Base-by-base conservation (phyloP, 2,113 vertebrate genomes). In the Accipiter cooperii region DNA sequence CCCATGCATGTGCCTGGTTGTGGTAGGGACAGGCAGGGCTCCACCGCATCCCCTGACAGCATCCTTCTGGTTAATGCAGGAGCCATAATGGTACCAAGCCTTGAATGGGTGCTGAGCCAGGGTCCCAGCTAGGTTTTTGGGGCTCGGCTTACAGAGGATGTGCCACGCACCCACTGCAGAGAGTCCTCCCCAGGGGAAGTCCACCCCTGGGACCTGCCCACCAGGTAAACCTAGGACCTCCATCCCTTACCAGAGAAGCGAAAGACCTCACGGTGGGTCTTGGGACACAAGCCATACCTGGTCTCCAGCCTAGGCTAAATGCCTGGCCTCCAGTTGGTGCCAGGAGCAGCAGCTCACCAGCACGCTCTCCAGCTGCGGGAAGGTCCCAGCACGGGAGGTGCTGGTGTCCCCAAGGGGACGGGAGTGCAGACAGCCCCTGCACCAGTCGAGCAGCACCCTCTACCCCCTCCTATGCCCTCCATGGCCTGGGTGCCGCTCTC, bases 1-100 rank as follows among this genome's bases (percentile, higher is more conserved):
- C 21, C 6, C 42, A 13, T 13, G 33, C 9, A 5, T 4, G 19
- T 58, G 22, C 25, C 29, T 0, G 0, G 28, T 26, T 9, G 1
- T 49, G 60, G 31, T n/a, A 17, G 24, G 52, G 58, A 21, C 17
- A 38, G 31, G 15, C 34, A 58, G 10, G 14, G 46, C 40, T 78
- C 55, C 18, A 46, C 18, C 9, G 8, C n/a, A 17, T 12, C 11
- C 46, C 81, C 46, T 16, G 49, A 20, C 15, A 49, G 84, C 58
- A 78, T 51, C 75, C 28, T 17, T 49, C 36, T 2, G 11, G 36
- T 52, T n/a, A n/a, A 24, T 12, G 17, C 24, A 60, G 73, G 31
- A 54, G 64, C 22, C 83, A 24, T 55, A 75, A 68, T 2, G 1
- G 8, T 40, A 34, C 16, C 33, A 60, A 70, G 40, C 57, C 61